These are phyloP conservation scores for Varecia variegata DNA, from an alignment of 2,797 vertebrate species.

Conservation along the genomic window DNA sequence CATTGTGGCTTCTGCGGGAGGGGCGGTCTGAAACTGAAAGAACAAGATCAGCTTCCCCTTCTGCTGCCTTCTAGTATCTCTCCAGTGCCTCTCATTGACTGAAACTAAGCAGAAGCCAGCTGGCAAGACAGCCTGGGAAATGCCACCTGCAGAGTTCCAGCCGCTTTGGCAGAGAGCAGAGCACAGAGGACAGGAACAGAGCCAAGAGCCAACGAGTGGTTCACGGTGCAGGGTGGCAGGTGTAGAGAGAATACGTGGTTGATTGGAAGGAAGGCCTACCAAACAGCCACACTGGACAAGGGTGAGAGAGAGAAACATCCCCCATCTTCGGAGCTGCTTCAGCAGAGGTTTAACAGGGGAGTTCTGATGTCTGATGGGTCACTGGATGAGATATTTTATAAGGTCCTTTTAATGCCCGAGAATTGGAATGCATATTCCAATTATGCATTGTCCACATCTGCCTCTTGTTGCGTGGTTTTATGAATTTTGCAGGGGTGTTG, in stretches of 20 bases:
- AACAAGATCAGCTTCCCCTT: not conserved
- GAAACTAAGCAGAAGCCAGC: not conserved
- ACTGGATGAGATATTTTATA: not conserved
- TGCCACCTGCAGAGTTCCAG: not conserved
- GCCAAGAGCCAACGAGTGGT: not conserved
- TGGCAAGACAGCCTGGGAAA: not conserved
- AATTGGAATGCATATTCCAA: not conserved
- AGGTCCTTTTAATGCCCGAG: not conserved
- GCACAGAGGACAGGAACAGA: not conserved
- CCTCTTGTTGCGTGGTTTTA: not conserved
- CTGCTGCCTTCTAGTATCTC: not conserved
- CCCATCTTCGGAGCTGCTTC: not conserved
- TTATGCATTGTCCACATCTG: not conserved
- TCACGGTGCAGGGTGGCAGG: not conserved
- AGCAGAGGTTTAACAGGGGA: not conserved
- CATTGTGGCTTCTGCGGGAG: not conserved
- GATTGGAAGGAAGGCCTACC: not conserved
- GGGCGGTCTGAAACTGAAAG: not conserved
- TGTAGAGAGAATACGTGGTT: not conserved
- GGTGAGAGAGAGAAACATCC: no score
- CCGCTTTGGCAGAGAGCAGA: not conserved
- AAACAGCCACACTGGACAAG: not conserved
- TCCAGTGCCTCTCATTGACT: not conserved
- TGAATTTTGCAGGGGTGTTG: not conserved
- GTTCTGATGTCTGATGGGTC: not conserved